A percentile compares a stretch with the other conserved stretches of the same genome.
phyloP scores from a whole-genome alignment of 2,113 vertebrate species.

The Hassar affinis region DNA sequence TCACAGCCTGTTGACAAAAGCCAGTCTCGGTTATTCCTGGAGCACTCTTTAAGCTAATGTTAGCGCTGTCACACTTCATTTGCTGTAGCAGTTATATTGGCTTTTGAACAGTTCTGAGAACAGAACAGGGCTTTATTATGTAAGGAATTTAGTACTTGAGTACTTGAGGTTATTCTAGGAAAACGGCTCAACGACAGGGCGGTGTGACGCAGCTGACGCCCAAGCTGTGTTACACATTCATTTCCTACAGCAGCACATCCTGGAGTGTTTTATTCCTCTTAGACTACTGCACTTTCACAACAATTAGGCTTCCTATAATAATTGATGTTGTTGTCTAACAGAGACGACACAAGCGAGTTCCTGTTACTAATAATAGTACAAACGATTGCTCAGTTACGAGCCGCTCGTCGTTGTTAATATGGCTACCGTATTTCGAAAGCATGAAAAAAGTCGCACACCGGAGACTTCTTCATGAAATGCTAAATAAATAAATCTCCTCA shows the following conservation, averaged over 20 bases:
- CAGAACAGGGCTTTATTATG: not conserved
- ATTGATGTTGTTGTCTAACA: not conserved
- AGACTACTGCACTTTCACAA: not conserved
- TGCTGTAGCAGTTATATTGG: not conserved
- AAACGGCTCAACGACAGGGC: not conserved
- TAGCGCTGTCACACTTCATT: conserved; percentile 5
- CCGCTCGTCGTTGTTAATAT: not conserved
- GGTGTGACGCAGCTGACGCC: not conserved
- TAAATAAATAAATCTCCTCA: not conserved
- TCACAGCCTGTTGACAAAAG: conserved; percentile 43
- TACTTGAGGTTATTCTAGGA: not conserved
- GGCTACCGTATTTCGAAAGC: too few species aligned
- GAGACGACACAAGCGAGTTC: not conserved
- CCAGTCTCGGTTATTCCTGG: conserved; percentile 38
- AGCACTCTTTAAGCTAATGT: conserved; percentile 25
- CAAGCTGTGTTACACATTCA: not conserved
- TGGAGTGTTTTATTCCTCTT: not conserved
- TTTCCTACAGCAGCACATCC: not conserved
- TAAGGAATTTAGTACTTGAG: too few species aligned
- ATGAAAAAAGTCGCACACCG: too few species aligned
- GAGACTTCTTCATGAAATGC: too few species aligned
- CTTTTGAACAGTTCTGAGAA: not conserved
- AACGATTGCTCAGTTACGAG: not conserved
- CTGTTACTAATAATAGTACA: not conserved
- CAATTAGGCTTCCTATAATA: not conserved